phyloP scores from a whole-genome alignment of 2,888 invertebrate genomes.

The Leptinotarsa peninsularis region DNA sequence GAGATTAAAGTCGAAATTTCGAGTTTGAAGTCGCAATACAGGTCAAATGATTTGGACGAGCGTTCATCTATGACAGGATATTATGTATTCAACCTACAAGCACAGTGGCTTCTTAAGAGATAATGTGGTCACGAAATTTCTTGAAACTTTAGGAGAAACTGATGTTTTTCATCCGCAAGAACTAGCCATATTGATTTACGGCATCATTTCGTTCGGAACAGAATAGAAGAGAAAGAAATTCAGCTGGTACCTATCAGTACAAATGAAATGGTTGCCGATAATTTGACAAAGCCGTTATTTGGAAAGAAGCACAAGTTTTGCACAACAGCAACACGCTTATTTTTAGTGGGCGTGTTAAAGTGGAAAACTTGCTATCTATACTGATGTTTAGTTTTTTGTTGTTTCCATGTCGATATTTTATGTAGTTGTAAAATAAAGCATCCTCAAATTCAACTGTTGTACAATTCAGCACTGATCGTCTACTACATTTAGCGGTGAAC shows the following conservation, averaged over 20 bases:
- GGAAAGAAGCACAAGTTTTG: not conserved
- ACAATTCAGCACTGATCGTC: too few relatives aligned
- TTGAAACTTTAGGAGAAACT: slow-evolving; percentile 7
- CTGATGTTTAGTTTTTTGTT: too few relatives aligned
- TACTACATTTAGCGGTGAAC: too few relatives aligned
- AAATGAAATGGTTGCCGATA: not conserved
- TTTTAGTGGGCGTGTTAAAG: too few relatives aligned
- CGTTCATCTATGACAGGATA: slow-evolving; percentile 17
- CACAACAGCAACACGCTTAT: not conserved
- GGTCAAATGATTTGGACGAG: slow-evolving; percentile 15
- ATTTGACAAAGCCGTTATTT: not conserved
- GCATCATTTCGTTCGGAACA: not conserved
- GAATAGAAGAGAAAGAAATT: not conserved
- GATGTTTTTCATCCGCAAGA: not conserved
- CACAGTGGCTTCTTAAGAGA: slow-evolving; percentile 4
- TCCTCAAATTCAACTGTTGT: too few relatives aligned
- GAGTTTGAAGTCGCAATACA: too few relatives aligned
- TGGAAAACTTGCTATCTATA: too few relatives aligned
- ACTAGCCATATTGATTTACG: not conserved
- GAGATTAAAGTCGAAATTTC: too few relatives aligned
- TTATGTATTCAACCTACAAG: slow-evolving; percentile 12
- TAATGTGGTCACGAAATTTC: not conserved
- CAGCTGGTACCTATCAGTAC: not conserved
- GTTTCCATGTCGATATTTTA: too few relatives aligned
- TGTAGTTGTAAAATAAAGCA: too few relatives aligned